phyloP scores from a whole-genome alignment of 2,888 invertebrate genomes.

The Lycaena phlaeas region DNA sequence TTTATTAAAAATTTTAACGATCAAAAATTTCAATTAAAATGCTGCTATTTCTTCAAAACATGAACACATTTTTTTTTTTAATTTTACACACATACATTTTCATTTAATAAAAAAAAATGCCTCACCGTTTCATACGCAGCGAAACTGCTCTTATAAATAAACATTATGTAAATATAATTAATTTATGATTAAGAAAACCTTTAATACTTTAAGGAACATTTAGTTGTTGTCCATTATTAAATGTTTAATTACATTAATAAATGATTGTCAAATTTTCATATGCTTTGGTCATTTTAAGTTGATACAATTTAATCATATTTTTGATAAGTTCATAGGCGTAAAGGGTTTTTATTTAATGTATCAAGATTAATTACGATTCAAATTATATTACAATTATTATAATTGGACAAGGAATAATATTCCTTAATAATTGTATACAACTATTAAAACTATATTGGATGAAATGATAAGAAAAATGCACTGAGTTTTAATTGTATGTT shows the following conservation, averaged over 20 bases:
- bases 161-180: conserved; percentile 7
- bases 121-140: neutral
- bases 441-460: conserved; percentile 1
- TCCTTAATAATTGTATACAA: neutral
- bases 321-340: too few relatives aligned
- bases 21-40: too few relatives aligned
- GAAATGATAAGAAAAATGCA: neutral
- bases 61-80: too few relatives aligned
- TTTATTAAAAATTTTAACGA: too few relatives aligned
- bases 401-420: too few relatives aligned
- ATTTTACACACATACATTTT: too few relatives aligned
- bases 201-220: conserved; percentile 5
- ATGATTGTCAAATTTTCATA: neutral
- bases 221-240: neutral
- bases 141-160: neutral
- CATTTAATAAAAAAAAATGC: too few relatives aligned
- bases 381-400: neutral
- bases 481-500: neutral
- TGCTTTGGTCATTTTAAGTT: neutral
- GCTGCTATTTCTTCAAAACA: too few relatives aligned
- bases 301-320: too few relatives aligned
- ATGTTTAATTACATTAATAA: neutral
- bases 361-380: too few relatives aligned
- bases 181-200: neutral
- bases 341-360: too few relatives aligned